Evolutionary conservation across 2,888 invertebrate species (phyloP), one percentile per base, ranked within the genome.

Genomic region (Melinaea marsaeus): DNA sequence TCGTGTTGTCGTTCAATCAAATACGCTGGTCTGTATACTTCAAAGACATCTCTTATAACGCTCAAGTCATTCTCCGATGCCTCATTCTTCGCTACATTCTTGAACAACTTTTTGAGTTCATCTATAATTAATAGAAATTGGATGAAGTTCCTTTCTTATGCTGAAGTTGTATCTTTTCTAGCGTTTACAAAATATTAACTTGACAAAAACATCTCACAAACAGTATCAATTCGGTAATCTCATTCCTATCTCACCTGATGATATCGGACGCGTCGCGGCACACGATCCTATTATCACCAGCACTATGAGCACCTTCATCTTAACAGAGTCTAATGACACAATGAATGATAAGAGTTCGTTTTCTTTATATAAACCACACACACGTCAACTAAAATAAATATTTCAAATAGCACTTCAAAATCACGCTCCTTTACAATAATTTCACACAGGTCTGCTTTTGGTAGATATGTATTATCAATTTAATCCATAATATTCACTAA

Each of bases 291-390:
- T 64, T 67, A 85, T 59, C 59, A 81, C 67, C 64, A 81, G 66
- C 64, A 81, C 57, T 58, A 81, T 62, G 57, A 81, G 66, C 76
- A 78, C 75, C 74, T 79, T 85, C 86, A 89, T 87, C 67, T 74
- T 81, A 72, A 63, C 56, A 66, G 66, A 64, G 63, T 65, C 62
- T 60, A 65, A 63, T 66, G 67, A 65, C 63, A 69, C 71, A 77
- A 72, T 73, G 74, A 74, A 67, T 67, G 76, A 77, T 76, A 77
- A 71, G 60, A 58, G 46, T 62, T 56, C 63, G 65, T 61, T 67
- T 67, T 69, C 72, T 77, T 74, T 81, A 77, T 84, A 79, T 70
- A 66, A 32, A 59, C 37, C 11, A 46, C 35, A n/a, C 6, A 35
- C 33, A 11, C 34, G 22, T 32, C 13, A 35, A 59, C 55, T 48